A percentile compares a stretch with the other conserved stretches of the same genome.
phyloP scores from a whole-genome alignment of 1,140 invertebrate species.

The Bombus waltoni region DNA sequence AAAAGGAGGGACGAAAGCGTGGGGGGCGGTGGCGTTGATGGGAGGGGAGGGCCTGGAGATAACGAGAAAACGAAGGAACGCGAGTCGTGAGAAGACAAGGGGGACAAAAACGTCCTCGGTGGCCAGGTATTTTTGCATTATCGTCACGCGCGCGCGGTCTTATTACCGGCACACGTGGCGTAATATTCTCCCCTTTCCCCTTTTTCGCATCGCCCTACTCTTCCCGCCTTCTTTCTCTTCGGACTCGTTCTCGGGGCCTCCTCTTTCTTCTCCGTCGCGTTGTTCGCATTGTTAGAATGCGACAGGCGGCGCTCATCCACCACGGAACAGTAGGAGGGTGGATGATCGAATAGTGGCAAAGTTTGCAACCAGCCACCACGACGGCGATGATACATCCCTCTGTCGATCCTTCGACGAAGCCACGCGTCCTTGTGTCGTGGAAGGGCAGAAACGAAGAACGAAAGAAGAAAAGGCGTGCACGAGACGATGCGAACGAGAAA shows the following conservation, averaged over 20 bases:
- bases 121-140: slow-evolving; percentile 77
- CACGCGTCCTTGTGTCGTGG: slow-evolving; percentile 9
- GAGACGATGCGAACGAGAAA: too few species aligned
- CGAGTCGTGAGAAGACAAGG: slow-evolving; percentile 24
- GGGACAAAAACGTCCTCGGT: slow-evolving; percentile 7
- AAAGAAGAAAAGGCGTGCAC: slow-evolving; percentile 1
- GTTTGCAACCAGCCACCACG: slow-evolving; percentile 58
- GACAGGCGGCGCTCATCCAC: slow-evolving; percentile 67
- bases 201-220: slow-evolving; percentile 17
- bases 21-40: not conserved
- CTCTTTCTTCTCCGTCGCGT: slow-evolving; percentile 40
- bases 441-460: slow-evolving; percentile 20
- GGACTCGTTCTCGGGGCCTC: slow-evolving; percentile 54
- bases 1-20: not conserved
- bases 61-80: slow-evolving; percentile 47
- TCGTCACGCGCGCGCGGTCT: slow-evolving; percentile 78
- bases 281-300: slow-evolving; percentile 73
- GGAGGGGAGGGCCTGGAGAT: not conserved
- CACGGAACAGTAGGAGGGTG: slow-evolving; percentile 17
- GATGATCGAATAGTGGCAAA: slow-evolving; percentile 76
- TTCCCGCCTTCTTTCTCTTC: not conserved
- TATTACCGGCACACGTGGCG: slow-evolving; percentile 80
- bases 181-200: slow-evolving; percentile 74
- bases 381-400: slow-evolving; percentile 68
- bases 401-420: slow-evolving; percentile 46